A percentile compares a stretch with the other conserved stretches of the same genome.
phyloP scores from a whole-genome alignment of 2,113 vertebrate genomes.

The Archilochus colubris region DNA sequence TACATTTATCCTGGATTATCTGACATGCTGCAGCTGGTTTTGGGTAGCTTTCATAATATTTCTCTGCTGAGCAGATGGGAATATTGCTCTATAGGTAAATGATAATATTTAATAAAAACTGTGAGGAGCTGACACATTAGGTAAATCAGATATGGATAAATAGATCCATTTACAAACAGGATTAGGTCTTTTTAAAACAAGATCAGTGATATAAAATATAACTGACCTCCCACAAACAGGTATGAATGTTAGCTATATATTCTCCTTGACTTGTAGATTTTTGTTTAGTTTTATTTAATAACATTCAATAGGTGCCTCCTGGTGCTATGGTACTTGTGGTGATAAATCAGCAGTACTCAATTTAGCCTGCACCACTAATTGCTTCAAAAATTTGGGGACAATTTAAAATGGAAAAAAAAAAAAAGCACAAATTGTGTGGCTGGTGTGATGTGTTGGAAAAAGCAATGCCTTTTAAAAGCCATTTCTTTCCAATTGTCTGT shows the following conservation, averaged over 20 bases:
- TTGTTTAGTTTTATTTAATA: background rate
- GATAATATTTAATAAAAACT: background rate
- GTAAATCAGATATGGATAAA: background rate
- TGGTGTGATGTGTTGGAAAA: background rate
- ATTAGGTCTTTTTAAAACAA: background rate
- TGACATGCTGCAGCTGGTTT: background rate
- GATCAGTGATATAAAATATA: background rate
- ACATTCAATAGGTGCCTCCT: background rate
- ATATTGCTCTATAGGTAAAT: background rate
- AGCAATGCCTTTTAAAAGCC: background rate
- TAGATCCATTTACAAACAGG: background rate
- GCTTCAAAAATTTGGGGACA: background rate
- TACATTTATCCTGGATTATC: background rate
- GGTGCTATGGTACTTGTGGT: background rate
- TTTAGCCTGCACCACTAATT: background rate
- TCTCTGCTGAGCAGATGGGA: background rate
- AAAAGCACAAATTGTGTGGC: background rate
- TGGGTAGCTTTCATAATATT: background rate
- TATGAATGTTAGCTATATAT: background rate
- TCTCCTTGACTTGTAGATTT: background rate
- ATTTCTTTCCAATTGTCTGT: background rate
- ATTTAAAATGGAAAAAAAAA: background rate
- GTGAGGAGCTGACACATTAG: background rate
- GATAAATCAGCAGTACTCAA: background rate
- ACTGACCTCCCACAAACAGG: background rate